Evolutionary conservation across 1,140 invertebrate species (phyloP).

Genomic region (Euwallacea fornicatus): DNA sequence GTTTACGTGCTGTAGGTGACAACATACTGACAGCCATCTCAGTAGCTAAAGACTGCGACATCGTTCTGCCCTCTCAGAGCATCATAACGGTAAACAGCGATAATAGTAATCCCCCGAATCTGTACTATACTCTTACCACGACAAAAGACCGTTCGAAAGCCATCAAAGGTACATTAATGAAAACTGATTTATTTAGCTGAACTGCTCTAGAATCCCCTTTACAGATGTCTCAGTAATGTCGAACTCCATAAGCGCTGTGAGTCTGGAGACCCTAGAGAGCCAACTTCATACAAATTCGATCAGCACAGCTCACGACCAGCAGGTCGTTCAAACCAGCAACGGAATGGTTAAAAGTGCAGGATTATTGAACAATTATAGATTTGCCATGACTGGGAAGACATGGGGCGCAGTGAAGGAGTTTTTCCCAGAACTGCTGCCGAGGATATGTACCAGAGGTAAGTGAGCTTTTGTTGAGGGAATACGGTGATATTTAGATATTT

Average conservation of each 20-base stretch:
- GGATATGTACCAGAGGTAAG: constrained; percentile 68
- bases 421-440: constrained; percentile 73
- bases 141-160: constrained; percentile 39
- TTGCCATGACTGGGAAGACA: constrained; percentile 78
- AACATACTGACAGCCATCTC: constrained; percentile 96
- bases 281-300: constrained; percentile 42
- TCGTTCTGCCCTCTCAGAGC: constrained; percentile 73
- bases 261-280: constrained; percentile 62
- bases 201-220: constrained; percentile 3
- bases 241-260: constrained; percentile 60
- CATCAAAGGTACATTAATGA: constrained; percentile 9
- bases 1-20: constrained; percentile 67
- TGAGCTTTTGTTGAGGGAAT: neutral
- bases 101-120: constrained; percentile 40
- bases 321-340: neutral
- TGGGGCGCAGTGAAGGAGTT: constrained; percentile 74
- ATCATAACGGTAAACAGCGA: constrained; percentile 61
- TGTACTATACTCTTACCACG: constrained; percentile 51
- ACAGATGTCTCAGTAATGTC: constrained; percentile 45
- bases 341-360: constrained; percentile 17
- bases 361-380: constrained; percentile 59
- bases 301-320: neutral
- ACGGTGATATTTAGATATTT: neutral
- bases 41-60: constrained; percentile 94
- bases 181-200: neutral